Evolutionary conservation across 1,140 invertebrate genomes (phyloP).

Genomic region (Leptestheria dahalacensis): DNA sequence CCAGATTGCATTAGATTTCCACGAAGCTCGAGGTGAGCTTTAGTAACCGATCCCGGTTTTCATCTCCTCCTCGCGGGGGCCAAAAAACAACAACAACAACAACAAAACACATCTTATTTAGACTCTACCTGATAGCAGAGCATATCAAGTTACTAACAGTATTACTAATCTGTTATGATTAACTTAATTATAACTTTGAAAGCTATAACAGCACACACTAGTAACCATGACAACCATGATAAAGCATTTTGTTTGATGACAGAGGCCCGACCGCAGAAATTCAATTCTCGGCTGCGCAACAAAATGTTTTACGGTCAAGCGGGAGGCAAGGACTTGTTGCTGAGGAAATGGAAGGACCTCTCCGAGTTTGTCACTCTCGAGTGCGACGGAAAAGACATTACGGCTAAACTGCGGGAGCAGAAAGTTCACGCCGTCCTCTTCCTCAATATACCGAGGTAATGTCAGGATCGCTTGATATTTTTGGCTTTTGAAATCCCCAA

Average conservation of each 20-base stretch:
- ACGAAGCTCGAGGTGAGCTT: conserved; percentile 78
- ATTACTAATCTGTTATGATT: not conserved
- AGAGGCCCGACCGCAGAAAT: conserved; percentile 96
- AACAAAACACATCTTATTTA: too few relatives aligned
- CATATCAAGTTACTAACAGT: too few relatives aligned
- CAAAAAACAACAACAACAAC: too few relatives aligned
- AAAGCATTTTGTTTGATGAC: conserved; percentile 16
- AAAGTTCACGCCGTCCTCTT: conserved; percentile 91
- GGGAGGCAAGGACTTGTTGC: conserved; percentile 88
- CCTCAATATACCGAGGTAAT: conserved; percentile 70
- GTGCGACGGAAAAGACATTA: conserved; percentile 90
- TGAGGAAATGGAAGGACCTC: conserved; percentile 88
- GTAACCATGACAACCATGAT: not conserved
- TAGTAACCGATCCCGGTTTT: too few relatives aligned
- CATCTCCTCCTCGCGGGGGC: too few relatives aligned
- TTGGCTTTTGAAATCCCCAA: too few relatives aligned
- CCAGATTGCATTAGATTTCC: conserved; percentile 93
- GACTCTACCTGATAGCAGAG: too few relatives aligned
- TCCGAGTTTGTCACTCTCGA: conserved; percentile 81
- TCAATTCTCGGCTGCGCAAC: conserved; percentile 89
- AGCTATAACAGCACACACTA: not conserved
- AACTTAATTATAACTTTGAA: not conserved
- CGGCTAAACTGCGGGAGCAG: conserved; percentile 75
- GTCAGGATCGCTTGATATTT: too few relatives aligned
- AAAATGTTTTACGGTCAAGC: conserved; percentile 97